Evolutionary conservation across 2,888 invertebrate genomes (phyloP), one percentile per base, ranked within the genome.

Genomic region (Octodonta nipae): DNA sequence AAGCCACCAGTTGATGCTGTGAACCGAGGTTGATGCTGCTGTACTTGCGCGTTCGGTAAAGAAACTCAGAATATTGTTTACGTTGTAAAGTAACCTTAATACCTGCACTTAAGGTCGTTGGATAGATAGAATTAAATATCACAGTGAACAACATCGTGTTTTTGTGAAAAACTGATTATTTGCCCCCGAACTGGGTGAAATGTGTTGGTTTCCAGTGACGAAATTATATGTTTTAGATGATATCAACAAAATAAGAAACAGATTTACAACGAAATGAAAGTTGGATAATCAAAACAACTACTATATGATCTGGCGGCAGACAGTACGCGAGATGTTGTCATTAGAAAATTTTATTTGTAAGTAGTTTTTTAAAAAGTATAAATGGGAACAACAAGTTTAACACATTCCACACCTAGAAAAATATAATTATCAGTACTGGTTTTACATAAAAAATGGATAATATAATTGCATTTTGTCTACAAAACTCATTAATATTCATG

Each of bases 51-150:
- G n/a, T n/a, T n/a, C n/a, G n/a, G n/a, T n/a, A n/a, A n/a, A n/a
- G n/a, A 50, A 53, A 45, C 54, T 53, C 56, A 57, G 58, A 51
- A 59, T 59, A 60, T 60, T 43, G n/a, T 44, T 25, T 4, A 12
- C 2, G 5, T 25, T n/a, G n/a, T n/a, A n/a, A n/a, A n/a, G 17
- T 30, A 30, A 30, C 30, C 30, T 30, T 20, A 30, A 15, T 15
- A 30, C 17, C 30, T 30, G 15, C 11, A 30, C 17, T 30, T 17
- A 30, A 30, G 30, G 30, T 30, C 30, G 30, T 30, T 30, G 16
- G 17, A 11, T 30, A 30, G 17, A 11, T 7, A 26, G 13, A 13
- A 26, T 13, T 15, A 26, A 26, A 26, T 13, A 26, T 13, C 15
- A 13, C 3, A 14, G 26, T 26, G 20, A 7, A 8, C 26, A 14